These are phyloP conservation scores for Hirudo medicinalis DNA, from an alignment of 1,140 invertebrate genomes.

Conservation along the genomic window DNA sequence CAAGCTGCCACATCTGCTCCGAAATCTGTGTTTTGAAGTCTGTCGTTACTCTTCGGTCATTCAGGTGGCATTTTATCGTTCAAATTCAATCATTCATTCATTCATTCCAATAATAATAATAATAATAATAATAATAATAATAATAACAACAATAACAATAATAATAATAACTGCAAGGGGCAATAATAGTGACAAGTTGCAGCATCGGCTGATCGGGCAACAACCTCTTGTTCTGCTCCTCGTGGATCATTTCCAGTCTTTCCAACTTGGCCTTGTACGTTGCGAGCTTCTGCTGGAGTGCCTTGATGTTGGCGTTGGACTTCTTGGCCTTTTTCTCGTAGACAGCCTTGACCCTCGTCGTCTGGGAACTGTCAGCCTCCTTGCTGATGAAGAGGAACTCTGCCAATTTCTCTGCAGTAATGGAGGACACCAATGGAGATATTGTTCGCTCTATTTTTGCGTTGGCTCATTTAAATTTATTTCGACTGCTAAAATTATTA, in stretches of 20 bases:
- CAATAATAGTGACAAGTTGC: not conserved
- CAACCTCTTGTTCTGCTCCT: not conserved
- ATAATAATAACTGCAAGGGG: not conserved
- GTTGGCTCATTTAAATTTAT: not conserved
- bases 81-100: not conserved
- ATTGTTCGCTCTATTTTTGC: not conserved
- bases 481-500: not conserved
- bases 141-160: not conserved
- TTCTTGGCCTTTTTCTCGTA: conserved; percentile 3
- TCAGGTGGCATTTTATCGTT: too few relatives aligned
- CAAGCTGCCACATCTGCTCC: too few relatives aligned
- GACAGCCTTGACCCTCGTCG: not conserved
- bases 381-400: conserved; percentile 1
- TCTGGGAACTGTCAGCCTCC: not conserved
- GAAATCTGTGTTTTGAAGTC: too few relatives aligned
- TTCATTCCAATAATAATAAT: not conserved
- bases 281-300: not conserved
- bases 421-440: not conserved
- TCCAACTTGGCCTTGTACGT: not conserved
- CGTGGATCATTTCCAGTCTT: not conserved
- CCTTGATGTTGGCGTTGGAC: not conserved
- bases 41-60: too few relatives aligned
- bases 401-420: not conserved
- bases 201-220: not conserved
- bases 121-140: not conserved